These are phyloP conservation scores for Garrulus glandarius DNA, from an alignment of 2,797 vertebrate species.

Conservation along the genomic window DNA sequence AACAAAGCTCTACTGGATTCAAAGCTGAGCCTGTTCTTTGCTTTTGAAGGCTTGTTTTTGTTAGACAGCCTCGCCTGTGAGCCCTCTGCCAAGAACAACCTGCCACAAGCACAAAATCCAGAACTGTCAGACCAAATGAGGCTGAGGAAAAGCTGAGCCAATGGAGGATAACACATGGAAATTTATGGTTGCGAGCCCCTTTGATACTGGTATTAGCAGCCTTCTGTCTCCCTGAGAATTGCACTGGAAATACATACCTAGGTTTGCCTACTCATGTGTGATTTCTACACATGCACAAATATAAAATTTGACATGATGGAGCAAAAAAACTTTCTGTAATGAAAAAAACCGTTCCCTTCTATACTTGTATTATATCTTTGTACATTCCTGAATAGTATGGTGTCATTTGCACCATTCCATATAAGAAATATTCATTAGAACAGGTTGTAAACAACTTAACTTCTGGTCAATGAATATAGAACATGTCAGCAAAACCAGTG, in stretches of 20 bases:
- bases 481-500: neutral
- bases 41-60: neutral
- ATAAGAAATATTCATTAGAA: neutral
- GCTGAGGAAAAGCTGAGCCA: neutral
- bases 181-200: neutral
- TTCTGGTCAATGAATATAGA: neutral
- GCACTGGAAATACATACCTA: neutral
- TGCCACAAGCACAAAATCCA: neutral
- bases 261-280: accelerated
- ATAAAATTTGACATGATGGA: neutral
- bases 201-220: neutral
- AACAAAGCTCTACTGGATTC: too few species aligned
- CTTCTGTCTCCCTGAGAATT: neutral
- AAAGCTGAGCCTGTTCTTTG: neutral
- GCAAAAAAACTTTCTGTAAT: neutral
- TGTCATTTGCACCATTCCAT: accelerated
- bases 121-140: accelerated
- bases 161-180: neutral
- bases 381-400: neutral
- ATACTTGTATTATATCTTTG: neutral
- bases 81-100: neutral
- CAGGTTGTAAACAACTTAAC: neutral
- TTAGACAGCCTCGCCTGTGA: neutral
- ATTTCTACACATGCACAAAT: neutral
- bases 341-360: neutral